Conservation (phyloP, 2,888 invertebrate species). For the Plebejus anna region DNA sequence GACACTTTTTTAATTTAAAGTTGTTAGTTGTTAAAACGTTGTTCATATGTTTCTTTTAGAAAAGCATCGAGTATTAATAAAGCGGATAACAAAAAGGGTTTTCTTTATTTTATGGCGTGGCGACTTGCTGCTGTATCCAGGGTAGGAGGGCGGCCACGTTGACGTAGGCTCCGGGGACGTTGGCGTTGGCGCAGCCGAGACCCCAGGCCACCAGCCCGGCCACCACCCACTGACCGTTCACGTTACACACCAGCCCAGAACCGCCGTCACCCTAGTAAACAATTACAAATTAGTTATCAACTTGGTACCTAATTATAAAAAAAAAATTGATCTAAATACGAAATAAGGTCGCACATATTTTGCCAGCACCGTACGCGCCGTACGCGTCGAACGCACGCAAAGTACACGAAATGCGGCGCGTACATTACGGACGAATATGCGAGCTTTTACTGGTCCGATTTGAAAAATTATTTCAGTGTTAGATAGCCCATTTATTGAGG, state of each 20-base stretch:
- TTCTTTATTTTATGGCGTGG: constrained; percentile 46
- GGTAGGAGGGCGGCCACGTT: constrained; percentile 83
- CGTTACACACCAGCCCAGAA: constrained; percentile 83
- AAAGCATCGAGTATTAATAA: constrained; percentile 24
- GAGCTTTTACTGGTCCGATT: too few relatives aligned
- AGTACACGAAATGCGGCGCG: too few relatives aligned
- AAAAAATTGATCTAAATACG: too few relatives aligned
- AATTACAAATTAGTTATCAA: neutral
- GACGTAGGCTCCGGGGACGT: constrained; percentile 88
- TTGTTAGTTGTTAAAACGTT: constrained; percentile 28
- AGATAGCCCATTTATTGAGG: too few relatives aligned
- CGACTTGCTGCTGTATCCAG: constrained; percentile 82
- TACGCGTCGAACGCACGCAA: too few relatives aligned
- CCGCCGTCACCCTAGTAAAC: constrained; percentile 85
- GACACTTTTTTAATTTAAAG: constrained; percentile 2
- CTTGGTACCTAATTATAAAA: neutral
- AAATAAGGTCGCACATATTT: too few relatives aligned
- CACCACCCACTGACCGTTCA: constrained; percentile 78
- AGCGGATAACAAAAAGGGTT: neutral
- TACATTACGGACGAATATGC: too few relatives aligned
- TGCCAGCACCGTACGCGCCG: too few relatives aligned
- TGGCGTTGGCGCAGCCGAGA: constrained; percentile 84
- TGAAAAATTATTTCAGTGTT: too few relatives aligned
- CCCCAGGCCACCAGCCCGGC: constrained; percentile 88
- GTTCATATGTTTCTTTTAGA: constrained; percentile 20